These are phyloP conservation scores for Synchiropus splendidus DNA, from an alignment of 2,113 vertebrate genomes.

Conservation along the genomic window DNA sequence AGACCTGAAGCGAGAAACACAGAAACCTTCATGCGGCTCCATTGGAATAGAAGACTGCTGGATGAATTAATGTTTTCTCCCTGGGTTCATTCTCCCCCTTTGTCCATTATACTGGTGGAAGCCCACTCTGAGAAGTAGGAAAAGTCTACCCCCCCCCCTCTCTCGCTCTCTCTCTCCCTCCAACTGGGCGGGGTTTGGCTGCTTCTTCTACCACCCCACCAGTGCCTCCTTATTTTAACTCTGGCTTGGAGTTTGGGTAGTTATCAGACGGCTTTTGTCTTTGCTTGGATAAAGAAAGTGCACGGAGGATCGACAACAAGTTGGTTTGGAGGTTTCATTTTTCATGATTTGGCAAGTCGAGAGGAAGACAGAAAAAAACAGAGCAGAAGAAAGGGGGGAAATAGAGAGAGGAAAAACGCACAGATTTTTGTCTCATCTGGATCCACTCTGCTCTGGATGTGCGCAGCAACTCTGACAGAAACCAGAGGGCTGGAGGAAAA, in stretches of 20 bases:
- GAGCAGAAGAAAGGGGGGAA: conserved; percentile 39
- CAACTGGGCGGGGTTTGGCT: conserved; percentile 6
- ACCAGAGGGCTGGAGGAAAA: background rate
- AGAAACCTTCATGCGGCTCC: conserved; percentile 23
- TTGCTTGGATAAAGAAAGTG: conserved; percentile 55
- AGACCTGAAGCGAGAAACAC: conserved; percentile 45
- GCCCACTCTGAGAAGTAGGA: conserved; percentile 24
- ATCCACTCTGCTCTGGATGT: conserved; percentile 28
- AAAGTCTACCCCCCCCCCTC: conserved; percentile 48
- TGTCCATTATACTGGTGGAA: conserved; percentile 53
- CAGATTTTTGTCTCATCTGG: conserved; percentile 30
- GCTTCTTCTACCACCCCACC: conserved; percentile 7
- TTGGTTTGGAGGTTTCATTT: conserved; percentile 40
- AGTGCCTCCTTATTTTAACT: too few species aligned
- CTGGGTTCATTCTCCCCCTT: conserved; percentile 43
- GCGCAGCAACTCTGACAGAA: conserved; percentile 35
- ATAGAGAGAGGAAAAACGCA: conserved; percentile 37
- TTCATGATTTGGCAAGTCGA: conserved; percentile 3
- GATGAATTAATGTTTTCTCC: conserved; percentile 29
- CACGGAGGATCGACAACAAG: conserved; percentile 59
- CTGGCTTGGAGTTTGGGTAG: conserved; percentile 49
- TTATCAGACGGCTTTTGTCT: conserved; percentile 67
- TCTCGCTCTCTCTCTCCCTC: conserved; percentile 13
- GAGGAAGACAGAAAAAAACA: conserved; percentile 43
- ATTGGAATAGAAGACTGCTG: conserved; percentile 15